Conservation (phyloP, 2,113 vertebrate genomes). For the Seriola aureovittata region DNA sequence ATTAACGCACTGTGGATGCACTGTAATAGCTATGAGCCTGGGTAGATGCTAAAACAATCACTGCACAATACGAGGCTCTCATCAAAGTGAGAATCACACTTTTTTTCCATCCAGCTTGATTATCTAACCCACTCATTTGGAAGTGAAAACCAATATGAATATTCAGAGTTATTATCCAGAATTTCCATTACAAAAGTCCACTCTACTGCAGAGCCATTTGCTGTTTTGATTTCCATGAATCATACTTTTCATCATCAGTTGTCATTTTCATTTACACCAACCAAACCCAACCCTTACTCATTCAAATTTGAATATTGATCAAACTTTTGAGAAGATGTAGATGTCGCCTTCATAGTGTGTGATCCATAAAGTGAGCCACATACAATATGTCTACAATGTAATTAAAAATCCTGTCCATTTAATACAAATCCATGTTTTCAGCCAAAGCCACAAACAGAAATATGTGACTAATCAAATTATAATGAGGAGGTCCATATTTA, state of each 20-base stretch:
- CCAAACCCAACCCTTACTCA: no score
- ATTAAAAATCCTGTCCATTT: no score
- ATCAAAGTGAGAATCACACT: background rate
- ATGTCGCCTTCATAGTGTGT: background rate
- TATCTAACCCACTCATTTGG: background rate
- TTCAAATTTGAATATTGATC: background rate
- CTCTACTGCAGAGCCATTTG: background rate
- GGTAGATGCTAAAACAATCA: background rate
- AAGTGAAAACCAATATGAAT: constrained; percentile 8
- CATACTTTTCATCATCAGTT: background rate
- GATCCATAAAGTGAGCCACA: background rate
- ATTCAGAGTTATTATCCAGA: constrained; percentile 4
- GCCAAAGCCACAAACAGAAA: no score
- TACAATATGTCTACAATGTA: no score
- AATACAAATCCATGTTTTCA: no score
- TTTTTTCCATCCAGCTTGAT: background rate
- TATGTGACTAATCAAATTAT: no score
- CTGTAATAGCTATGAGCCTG: background rate
- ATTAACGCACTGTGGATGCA: background rate
- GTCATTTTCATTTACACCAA: background rate
- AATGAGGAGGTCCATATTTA: no score
- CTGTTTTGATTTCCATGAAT: background rate
- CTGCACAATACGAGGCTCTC: background rate
- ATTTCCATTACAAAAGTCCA: background rate
- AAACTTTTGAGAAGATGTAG: background rate